phyloP scores from a whole-genome alignment of 2,888 invertebrate species.

The Zootermopsis nevadensis region DNA sequence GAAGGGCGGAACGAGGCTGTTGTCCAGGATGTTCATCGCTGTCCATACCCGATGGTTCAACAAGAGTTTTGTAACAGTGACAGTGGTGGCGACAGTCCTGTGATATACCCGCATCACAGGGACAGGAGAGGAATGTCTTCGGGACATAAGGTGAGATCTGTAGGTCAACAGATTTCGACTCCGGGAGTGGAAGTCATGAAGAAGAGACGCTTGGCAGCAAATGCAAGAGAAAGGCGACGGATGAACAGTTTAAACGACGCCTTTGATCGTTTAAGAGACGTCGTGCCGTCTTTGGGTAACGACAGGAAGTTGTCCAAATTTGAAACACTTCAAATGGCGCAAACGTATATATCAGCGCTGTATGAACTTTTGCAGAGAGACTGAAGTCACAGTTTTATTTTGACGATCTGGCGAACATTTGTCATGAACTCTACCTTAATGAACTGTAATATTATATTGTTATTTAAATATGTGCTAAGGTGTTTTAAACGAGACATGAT shows the following conservation, averaged over 20 bases:
- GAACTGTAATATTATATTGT: too few relatives aligned
- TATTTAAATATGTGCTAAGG: too few relatives aligned
- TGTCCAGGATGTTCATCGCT: neutral
- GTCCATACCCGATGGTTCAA: neutral
- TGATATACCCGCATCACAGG: neutral
- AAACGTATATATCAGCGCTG: constrained; percentile 78
- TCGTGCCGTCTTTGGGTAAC: constrained; percentile 76
- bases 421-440: too few relatives aligned
- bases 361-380: constrained; percentile 72
- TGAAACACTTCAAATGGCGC: constrained; percentile 84
- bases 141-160: constrained; percentile 10
- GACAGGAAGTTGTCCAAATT: constrained; percentile 81
- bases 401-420: neutral
- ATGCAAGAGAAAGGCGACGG: constrained; percentile 77
- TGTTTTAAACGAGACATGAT: too few relatives aligned
- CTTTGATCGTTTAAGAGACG: constrained; percentile 77
- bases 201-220: constrained; percentile 76
- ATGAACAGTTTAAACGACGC: constrained; percentile 84
- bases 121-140: neutral
- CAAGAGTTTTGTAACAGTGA: neutral
- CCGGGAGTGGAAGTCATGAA: constrained; percentile 70
- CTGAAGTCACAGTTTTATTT: neutral
- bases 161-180: constrained; percentile 55
- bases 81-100: constrained; percentile 19
- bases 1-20: neutral